A percentile compares a stretch with the other conserved stretches of the same genome.
Conservation (phyloP, 1,140 invertebrate genomes). For the Aphidius ervi region DNA sequence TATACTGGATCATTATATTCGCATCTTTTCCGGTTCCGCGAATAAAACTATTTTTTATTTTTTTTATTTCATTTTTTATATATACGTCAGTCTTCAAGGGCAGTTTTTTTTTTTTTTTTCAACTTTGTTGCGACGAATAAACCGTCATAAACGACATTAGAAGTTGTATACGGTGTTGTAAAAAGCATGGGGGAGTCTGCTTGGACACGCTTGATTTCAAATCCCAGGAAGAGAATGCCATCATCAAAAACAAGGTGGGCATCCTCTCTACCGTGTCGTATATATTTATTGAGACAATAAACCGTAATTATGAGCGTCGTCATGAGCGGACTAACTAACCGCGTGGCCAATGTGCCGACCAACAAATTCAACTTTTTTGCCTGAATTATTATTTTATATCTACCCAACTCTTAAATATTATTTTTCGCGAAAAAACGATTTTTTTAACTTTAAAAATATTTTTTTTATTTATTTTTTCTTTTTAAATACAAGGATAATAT, state of each 20-base stretch:
- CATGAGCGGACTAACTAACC: constrained; percentile 36
- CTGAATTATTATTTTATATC: not conserved
- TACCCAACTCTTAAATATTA: not conserved
- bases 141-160: constrained; percentile 32
- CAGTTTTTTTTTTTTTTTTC: no score
- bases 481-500: no score
- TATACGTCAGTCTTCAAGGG: no score
- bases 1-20: constrained; percentile 25
- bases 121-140: not conserved
- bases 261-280: constrained; percentile 26
- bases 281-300: constrained; percentile 50
- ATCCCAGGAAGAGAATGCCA: constrained; percentile 34
- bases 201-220: constrained; percentile 36
- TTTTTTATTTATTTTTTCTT: no score
- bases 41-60: not conserved
- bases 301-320: constrained; percentile 40
- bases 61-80: not conserved
- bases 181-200: not conserved
- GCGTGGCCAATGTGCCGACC: not conserved
- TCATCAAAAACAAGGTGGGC: constrained; percentile 4
- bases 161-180: not conserved
- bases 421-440: no score
- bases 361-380: constrained; percentile 18
- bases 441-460: no score
- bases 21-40: constrained; percentile 36